A percentile compares a stretch with the other conserved stretches of the same genome.
phyloP scores from a whole-genome alignment of 2,888 invertebrate species.

The Argyresthia albistria region DNA sequence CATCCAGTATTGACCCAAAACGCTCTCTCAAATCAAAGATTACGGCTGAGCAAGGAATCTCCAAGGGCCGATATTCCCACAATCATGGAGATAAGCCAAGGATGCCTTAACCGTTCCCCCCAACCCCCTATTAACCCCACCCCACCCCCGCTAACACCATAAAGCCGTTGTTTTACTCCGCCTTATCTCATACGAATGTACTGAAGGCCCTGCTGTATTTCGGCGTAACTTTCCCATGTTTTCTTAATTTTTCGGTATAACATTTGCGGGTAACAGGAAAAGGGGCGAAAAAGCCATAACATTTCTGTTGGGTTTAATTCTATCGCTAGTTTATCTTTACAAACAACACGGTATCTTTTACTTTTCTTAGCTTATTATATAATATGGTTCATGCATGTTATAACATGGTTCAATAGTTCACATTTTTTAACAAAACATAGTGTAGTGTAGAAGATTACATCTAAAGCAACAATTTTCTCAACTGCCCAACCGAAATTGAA shows the following conservation, averaged over 20 bases:
- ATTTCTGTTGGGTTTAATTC: not conserved
- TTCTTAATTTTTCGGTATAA: no score
- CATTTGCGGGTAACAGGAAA: not conserved
- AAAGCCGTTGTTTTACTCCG: constrained; percentile 4
- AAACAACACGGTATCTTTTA: no score
- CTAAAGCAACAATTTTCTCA: no score
- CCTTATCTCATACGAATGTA: constrained; percentile 18
- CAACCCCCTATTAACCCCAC: not conserved
- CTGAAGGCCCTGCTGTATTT: no score
- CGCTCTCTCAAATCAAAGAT: not conserved
- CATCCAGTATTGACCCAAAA: not conserved
- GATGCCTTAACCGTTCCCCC: not conserved
- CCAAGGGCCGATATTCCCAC: constrained; percentile 29
- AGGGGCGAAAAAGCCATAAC: not conserved
- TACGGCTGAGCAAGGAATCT: not conserved
- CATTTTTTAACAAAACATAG: no score
- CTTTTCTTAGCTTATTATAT: not conserved
- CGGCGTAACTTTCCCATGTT: no score
- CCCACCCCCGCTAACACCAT: no score
- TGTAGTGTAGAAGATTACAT: no score
- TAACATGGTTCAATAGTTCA: no score
- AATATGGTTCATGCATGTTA: no score
- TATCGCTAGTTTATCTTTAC: not conserved
- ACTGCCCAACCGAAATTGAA: no score
- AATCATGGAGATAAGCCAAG: constrained; percentile 39